A percentile compares a stretch with the other conserved stretches of the same genome.
Conservation (phyloP, 2,888 invertebrate species). For the Melieria picta region DNA sequence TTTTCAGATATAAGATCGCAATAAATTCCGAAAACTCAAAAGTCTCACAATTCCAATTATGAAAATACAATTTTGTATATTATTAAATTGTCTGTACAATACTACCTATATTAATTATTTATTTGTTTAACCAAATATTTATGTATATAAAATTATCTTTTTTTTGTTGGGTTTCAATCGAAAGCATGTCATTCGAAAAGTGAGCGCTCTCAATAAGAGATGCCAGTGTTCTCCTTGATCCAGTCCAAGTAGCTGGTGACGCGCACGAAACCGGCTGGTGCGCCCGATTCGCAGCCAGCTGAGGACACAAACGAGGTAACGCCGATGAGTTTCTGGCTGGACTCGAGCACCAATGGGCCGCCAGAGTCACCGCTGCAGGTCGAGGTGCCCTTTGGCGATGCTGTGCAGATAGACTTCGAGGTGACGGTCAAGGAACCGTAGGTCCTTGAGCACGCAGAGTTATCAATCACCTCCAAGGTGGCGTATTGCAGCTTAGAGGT, state of each 20-base stretch:
- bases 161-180: too few species aligned
- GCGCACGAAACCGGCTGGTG: conserved; percentile 52
- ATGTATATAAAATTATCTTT: too few species aligned
- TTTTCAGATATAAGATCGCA: too few species aligned
- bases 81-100: too few species aligned
- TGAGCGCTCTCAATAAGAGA: conserved; percentile 41
- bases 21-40: too few species aligned
- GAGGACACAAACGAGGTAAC: conserved; percentile 54
- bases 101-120: too few species aligned
- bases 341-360: conserved; percentile 51
- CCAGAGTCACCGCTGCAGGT: conserved; percentile 61
- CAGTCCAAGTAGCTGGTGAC: conserved; percentile 52
- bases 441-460: conserved; percentile 52
- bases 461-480: conserved; percentile 54
- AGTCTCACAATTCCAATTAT: too few species aligned
- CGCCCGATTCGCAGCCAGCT: conserved; percentile 48
- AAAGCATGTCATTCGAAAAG: too few species aligned
- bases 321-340: conserved; percentile 46
- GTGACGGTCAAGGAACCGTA: conserved; percentile 46
- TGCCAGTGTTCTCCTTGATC: conserved; percentile 50
- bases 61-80: too few species aligned
- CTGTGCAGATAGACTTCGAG: conserved; percentile 51
- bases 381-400: conserved; percentile 48
- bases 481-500: conserved; percentile 58
- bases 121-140: too few species aligned